phyloP scores from a whole-genome alignment of 2,113 vertebrate species.

The Chlorodrepanis virens region DNA sequence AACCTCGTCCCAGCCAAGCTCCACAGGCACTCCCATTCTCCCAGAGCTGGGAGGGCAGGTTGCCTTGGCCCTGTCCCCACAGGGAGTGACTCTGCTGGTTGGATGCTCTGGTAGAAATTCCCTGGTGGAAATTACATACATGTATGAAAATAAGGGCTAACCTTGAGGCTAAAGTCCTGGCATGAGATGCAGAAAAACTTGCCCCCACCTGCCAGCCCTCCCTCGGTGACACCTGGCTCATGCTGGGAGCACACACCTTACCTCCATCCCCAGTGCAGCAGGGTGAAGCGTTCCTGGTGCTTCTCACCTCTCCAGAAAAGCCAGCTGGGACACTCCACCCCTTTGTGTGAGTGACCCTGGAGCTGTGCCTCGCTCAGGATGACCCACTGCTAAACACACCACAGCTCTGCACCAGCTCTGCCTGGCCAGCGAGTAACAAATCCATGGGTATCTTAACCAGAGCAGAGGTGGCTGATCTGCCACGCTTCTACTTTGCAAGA shows the following conservation, averaged over 20 bases:
- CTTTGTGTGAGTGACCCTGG: neutral
- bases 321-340: neutral
- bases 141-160: constrained; percentile 1
- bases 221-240: neutral
- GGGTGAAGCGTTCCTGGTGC: neutral
- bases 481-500: neutral
- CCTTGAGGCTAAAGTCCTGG: neutral
- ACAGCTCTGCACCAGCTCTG: neutral
- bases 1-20: neutral
- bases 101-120: neutral
- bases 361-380: neutral
- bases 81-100: neutral
- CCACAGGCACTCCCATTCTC: neutral
- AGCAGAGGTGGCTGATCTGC: neutral
- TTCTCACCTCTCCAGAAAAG: neutral
- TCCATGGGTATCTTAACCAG: neutral
- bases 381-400: neutral
- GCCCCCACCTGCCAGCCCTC: neutral
- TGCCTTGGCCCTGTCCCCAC: neutral
- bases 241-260: neutral
- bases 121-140: neutral
- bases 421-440: neutral
- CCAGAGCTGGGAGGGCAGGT: neutral
- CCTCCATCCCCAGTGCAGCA: neutral
- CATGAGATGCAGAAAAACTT: neutral